phyloP scores from a whole-genome alignment of 2,888 invertebrate species.

The Lepidochrysops patricia region DNA sequence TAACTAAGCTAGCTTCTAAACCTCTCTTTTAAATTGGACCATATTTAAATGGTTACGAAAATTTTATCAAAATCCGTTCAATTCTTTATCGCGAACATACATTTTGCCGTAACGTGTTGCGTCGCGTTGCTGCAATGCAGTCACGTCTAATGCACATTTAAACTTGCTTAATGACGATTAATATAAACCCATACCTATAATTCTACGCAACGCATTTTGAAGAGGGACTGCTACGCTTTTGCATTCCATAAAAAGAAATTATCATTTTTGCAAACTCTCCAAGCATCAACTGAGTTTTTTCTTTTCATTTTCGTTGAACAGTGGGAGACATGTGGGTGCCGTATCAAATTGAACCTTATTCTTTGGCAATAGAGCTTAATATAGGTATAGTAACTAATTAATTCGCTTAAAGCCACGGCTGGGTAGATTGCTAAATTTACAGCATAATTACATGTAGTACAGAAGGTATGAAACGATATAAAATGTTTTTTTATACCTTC shows the following conservation, averaged over 20 bases:
- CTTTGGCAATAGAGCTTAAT: background rate
- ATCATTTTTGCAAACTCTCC: background rate
- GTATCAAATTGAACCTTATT: background rate
- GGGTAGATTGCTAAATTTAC: slow-evolving; percentile 11
- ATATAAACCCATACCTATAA: background rate
- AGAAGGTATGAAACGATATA: background rate
- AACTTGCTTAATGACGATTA: too few relatives aligned
- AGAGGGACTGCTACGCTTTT: background rate
- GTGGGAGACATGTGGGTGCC: background rate
- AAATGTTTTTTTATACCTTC: background rate
- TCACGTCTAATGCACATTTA: too few relatives aligned
- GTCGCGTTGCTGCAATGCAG: background rate
- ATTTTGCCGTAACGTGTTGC: too few relatives aligned
- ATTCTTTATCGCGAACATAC: too few relatives aligned
- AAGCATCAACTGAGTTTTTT: background rate
- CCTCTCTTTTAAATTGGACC: too few relatives aligned
- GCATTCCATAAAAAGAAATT: background rate
- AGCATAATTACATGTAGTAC: background rate
- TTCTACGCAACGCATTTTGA: background rate
- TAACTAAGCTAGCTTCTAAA: too few relatives aligned
- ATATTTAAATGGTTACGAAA: too few relatives aligned
- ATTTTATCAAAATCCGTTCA: too few relatives aligned
- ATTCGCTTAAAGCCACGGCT: background rate
- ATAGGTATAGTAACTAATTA: background rate
- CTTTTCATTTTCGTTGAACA: background rate